Evolutionary conservation across 2,113 vertebrate species (phyloP), one percentile per base, ranked within the genome.

Genomic region (Bothrops jararaca): DNA sequence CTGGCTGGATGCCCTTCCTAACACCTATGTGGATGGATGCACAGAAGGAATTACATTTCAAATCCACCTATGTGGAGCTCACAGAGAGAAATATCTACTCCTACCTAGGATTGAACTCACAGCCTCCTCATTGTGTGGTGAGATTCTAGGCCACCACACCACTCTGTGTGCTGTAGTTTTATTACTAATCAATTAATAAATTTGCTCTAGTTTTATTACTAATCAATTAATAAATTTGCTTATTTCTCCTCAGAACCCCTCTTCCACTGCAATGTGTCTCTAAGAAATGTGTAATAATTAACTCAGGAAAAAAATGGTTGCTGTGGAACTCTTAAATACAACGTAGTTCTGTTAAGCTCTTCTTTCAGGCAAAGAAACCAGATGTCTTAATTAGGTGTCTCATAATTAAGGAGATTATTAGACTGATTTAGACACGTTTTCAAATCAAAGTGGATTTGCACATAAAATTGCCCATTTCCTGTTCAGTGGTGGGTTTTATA

Each of bases 351-450:
- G 85, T 91, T 94, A 53, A 92, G 88, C 92, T 93, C 64, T 50
- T 52, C 3, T 89, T 95, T 85, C 0, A 12, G 54, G 3, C 89
- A 95, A 93, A 89, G 26, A 91, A 60, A 69, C 4, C 11, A 85
- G 20, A 0, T 90, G 86, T 87, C 20, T 93, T 93, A 93, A 91
- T 91, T 93, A 91, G 85, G 86, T 52, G 22, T 42, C 18, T 45
- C 13, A 13, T 92, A 89, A 91, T 95, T 92, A 90, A 89, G 90
- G 88, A 90, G 24, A 58, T 91, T 92, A 92, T 89, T 54, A 94
- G 48, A 22, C 0, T 0, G 48, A 80, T 91, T 91, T 86, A 94
- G 64, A 4, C 15, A 87, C 50, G 11, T 22, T 89, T 92, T 94
- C 89, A 69, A 88, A 64, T 56, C 60, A 3, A 64, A n/a, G 9